Evolutionary conservation across 2,888 invertebrate species (phyloP), one percentile per base, ranked within the genome.

Genomic region (Tyria jacobaeae): DNA sequence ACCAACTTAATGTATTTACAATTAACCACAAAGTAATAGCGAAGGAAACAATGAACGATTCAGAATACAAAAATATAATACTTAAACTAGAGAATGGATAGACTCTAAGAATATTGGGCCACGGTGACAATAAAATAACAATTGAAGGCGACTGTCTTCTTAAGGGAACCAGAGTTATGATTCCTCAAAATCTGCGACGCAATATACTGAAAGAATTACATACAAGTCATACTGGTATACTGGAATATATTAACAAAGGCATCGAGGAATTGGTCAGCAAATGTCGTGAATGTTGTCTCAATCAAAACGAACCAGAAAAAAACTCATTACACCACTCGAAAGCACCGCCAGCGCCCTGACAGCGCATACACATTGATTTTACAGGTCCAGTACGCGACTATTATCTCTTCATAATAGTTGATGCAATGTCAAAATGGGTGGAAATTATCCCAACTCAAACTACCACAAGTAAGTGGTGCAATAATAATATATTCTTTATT

Each of bases 391-490:
- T 44, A 44, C 9, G n/a, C 15, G 44, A n/a, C 9, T 14, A 50
- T 24, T 50, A 50, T 17, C 24, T 50, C 15, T 25, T 27, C 14
- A 50, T 50, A 25, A 10, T 50, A 25, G 49, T 27, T 25, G 49
- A 50, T 27, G 49, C 49, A 1, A 17, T 24, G 14, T 24, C 49
- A 6, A 50, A 50, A n/a, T 50, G 49, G 49, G 24, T 50, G 27
- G 27, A 50, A 50, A 24, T 50, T 3, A 27, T 50, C 7, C 27
- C 49, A 4, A 50, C 49, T 3, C 12, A 21, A 12, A 14, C 31
- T 7, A 50, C 24, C 15, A 50, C 3, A 27, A 24, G 24, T 50
- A 50, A 25, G 3, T 21, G 3, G 14, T 4, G 25, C 7, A 51
- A 17, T 10, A 10, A 35, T 35, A 35, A 35, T n/a, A n/a, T n/a